A percentile compares a stretch with the other conserved stretches of the same genome.
phyloP scores from a whole-genome alignment of 2,797 vertebrate genomes.

The Clarias pachynema region DNA sequence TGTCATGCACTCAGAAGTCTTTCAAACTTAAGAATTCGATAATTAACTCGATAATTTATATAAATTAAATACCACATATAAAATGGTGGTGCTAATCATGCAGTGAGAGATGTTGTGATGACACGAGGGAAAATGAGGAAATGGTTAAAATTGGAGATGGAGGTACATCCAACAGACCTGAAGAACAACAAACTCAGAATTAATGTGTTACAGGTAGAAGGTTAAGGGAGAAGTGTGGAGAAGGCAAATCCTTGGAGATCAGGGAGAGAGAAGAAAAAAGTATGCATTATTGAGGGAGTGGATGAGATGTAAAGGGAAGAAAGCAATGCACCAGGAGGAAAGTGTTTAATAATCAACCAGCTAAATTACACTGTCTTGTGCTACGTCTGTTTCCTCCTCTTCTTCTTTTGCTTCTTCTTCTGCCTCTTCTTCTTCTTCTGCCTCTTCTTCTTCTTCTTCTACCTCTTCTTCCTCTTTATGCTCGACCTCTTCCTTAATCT shows the following conservation, averaged over 20 bases:
- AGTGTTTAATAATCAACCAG: neutral
- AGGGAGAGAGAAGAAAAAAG: slow-evolving; percentile 45
- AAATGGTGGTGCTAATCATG: neutral
- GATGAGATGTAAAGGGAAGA: slow-evolving; percentile 38
- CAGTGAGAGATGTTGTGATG: slow-evolving; percentile 14
- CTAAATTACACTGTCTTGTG: slow-evolving; percentile 70
- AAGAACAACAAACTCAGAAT: slow-evolving; percentile 33
- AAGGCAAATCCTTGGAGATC: slow-evolving; percentile 41
- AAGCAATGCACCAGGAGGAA: neutral
- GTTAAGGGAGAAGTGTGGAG: slow-evolving; percentile 46
- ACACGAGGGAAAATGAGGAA: neutral
- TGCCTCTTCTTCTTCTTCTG: neutral
- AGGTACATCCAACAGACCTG: slow-evolving; percentile 44
- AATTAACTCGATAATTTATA: neutral
- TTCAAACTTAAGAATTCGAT: neutral
- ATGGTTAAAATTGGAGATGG: slow-evolving; percentile 12
- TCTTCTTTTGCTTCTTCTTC: slow-evolving; percentile 21
- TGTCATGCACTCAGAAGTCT: neutral
- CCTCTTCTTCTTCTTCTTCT: slow-evolving; percentile 9
- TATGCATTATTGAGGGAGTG: slow-evolving; percentile 47
- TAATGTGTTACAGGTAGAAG: slow-evolving; percentile 21
- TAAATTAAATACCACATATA: too few relatives aligned
- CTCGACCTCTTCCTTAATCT: slow-evolving; percentile 55
- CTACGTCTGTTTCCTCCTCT: slow-evolving; percentile 59
- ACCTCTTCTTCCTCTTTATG: slow-evolving; percentile 43